phyloP scores from a whole-genome alignment of 2,113 vertebrate species.

The Podarcis raffonei region DNA sequence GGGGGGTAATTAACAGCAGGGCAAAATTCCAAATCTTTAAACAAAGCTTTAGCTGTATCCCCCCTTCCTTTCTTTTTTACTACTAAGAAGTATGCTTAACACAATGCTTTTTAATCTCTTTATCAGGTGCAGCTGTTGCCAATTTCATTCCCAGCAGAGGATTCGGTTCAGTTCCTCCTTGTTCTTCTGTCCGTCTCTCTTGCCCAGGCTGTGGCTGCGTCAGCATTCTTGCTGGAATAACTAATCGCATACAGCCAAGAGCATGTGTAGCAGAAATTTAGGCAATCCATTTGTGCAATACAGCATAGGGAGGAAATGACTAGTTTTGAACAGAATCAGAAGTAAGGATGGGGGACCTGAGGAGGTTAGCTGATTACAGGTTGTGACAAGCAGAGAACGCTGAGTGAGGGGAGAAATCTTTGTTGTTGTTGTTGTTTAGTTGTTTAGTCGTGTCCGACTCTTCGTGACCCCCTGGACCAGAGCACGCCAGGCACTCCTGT shows the following conservation, averaged over 20 bases:
- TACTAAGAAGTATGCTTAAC: slow-evolving; percentile 31
- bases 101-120: slow-evolving; percentile 53
- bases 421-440: too few species aligned
- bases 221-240: slow-evolving; percentile 45
- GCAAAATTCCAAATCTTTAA: slow-evolving; percentile 22
- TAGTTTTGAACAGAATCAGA: background rate
- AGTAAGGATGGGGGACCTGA: background rate
- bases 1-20: slow-evolving; percentile 28
- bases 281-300: slow-evolving; percentile 5
- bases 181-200: slow-evolving; percentile 44
- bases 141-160: slow-evolving; percentile 33
- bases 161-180: slow-evolving; percentile 48
- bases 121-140: slow-evolving; percentile 60
- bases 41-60: slow-evolving; percentile 35
- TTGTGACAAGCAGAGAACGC: background rate
- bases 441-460: too few species aligned
- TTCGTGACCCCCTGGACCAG: too few species aligned
- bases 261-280: slow-evolving; percentile 7
- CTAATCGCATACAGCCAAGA: background rate
- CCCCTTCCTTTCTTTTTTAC: background rate
- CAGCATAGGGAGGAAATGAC: background rate
- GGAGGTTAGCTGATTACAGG: background rate
- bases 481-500: too few species aligned
- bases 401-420: background rate
- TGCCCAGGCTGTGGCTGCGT: slow-evolving; percentile 32